These are phyloP conservation scores for Burhinus bistriatus DNA, from an alignment of 2,113 vertebrate genomes.

Conservation along the genomic window DNA sequence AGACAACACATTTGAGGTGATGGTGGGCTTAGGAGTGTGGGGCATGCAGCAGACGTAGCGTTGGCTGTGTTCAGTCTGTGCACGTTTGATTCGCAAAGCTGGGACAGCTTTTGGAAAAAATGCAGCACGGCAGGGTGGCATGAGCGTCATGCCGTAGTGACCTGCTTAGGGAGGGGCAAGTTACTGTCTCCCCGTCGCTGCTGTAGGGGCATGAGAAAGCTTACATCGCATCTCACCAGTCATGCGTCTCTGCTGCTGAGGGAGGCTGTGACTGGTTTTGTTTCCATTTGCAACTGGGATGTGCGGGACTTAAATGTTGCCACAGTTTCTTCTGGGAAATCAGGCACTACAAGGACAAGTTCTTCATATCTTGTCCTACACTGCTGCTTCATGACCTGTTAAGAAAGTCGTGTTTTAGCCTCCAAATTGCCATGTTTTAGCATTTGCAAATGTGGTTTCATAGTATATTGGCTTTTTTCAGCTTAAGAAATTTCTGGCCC, in stretches of 20 bases:
- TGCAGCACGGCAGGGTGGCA: neutral
- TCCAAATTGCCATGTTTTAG: neutral
- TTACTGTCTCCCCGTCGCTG: neutral
- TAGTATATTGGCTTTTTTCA: neutral
- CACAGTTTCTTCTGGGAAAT: neutral
- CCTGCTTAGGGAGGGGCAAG: neutral
- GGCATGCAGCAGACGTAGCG: fast-evolving
- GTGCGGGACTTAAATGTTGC: neutral
- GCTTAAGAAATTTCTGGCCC: neutral
- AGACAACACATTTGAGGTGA: neutral
- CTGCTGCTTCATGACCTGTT: neutral
- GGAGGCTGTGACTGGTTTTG: neutral
- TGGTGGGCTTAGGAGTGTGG: neutral
- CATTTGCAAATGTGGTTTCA: neutral
- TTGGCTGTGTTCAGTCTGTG: neutral
- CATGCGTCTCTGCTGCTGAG: fast-evolving
- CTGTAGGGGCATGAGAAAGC: fast-evolving
- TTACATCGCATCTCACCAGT: fast-evolving
- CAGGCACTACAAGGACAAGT: neutral
- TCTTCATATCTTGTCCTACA: neutral
- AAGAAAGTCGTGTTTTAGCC: neutral
- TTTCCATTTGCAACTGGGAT: neutral
- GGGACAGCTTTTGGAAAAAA: neutral
- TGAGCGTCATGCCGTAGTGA: fast-evolving
- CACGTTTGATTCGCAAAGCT: fast-evolving